Base-by-base conservation (phyloP, 2,888 invertebrate species). In the Phortica okadai region DNA sequence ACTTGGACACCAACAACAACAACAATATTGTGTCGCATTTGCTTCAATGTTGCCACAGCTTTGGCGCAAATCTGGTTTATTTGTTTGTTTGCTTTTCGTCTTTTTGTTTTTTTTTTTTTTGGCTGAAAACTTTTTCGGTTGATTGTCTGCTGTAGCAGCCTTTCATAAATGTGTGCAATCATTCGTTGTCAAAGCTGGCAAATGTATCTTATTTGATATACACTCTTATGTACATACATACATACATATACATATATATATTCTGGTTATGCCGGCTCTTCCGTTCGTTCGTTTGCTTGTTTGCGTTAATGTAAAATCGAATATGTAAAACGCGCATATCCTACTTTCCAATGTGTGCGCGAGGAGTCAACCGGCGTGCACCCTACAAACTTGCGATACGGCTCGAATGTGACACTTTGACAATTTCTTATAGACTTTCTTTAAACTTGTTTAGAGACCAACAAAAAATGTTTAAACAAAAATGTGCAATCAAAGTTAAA, bases 61-160 rank as follows among this genome's bases (percentile, higher is more conserved):
- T 50, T 62, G 70, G 79, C 82, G 77, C 73, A 83, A 85, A 85
- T 86, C 85, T 86, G 86, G 85, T 85, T 85, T 86, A 85, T 77
- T 72, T 54, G 76, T 77, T 79, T 76, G 76, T 56, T 75, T 14
- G 33, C 21, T 72, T 33, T 25, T 83, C 78, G 74, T 79, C 76
- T 83, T 84, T 59, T 59, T 21, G 4, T 62, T 62, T 59, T 59
- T 21, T 10, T 21, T 21, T 59, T 62, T 62, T 62, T 11, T 59
- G 33, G 33, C 33, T 33, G 33, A 33, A 33, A 7, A 5, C 14
- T 59, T 59, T 8, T 10, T 59, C 16, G n/a, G 21, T 59, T 14
- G 21, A 6, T 3, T 25, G 14, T 14, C 5, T 8, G 59, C 6
- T 21, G 10, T 7, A 4, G 25, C 25, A 8, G 8, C 33, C 4